Conservation (phyloP, 2,113 vertebrate genomes). For the Phylloscopus whistleri region DNA sequence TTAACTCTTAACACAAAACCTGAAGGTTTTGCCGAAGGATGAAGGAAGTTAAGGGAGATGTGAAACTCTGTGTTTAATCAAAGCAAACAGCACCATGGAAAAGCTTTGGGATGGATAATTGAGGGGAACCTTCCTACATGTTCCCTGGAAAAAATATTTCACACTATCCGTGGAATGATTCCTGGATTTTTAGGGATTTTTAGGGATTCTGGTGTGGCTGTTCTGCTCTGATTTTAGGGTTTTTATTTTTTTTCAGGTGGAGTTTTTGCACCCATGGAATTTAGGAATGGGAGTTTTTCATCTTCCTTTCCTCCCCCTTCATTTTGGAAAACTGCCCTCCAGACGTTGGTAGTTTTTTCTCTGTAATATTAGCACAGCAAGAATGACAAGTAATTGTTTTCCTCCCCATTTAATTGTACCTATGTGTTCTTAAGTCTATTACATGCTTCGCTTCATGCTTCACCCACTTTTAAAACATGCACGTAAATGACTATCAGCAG, state of each 20-base stretch:
- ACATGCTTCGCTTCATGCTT: conserved; percentile 23
- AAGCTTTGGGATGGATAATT: neutral
- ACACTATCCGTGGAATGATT: neutral
- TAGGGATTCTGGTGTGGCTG: neutral
- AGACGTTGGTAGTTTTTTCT: neutral
- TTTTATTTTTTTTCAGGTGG: neutral
- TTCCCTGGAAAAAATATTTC: neutral
- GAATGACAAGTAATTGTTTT: conserved; percentile 6
- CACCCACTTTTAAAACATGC: neutral
- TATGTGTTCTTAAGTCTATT: conserved; percentile 39
- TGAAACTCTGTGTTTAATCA: neutral
- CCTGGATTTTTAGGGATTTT: neutral
- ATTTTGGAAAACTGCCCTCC: neutral
- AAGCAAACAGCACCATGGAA: neutral
- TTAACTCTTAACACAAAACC: neutral
- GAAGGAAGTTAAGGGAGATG: neutral
- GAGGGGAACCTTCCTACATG: neutral
- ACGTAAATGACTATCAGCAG: neutral
- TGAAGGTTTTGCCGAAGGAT: neutral
- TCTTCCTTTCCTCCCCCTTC: neutral
- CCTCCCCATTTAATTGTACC: conserved; percentile 5
- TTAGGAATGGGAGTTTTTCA: neutral
- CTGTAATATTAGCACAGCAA: neutral
- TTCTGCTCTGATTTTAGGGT: neutral
- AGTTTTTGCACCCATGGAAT: neutral